Percentiles rank a stretch among this genome's conserved stretches.
These are phyloP conservation scores for Phortica okadai DNA, from an alignment of 2,888 invertebrate species.

Conservation along the genomic window DNA sequence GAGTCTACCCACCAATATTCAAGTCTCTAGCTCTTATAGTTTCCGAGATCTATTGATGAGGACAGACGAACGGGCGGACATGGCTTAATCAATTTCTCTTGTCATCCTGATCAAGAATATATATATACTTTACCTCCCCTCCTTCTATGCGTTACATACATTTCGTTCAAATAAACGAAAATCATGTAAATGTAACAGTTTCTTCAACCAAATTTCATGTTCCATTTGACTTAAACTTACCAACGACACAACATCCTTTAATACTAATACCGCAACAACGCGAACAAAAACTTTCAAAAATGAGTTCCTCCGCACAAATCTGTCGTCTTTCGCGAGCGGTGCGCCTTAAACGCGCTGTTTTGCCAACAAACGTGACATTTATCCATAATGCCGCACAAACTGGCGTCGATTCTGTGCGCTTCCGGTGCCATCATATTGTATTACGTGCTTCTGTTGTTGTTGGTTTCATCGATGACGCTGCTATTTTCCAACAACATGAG, in stretches of 20 bases:
- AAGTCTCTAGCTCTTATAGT: no score
- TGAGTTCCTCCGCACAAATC: neutral
- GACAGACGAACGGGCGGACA: no score
- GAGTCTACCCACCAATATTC: no score
- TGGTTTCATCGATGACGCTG: neutral
- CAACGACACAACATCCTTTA: constrained; percentile 6
- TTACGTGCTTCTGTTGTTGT: neutral
- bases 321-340: neutral
- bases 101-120: no score
- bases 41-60: no score
- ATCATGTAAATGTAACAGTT: neutral
- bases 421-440: constrained; percentile 23
- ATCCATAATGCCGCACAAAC: constrained; percentile 24
- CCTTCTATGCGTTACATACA: no score
- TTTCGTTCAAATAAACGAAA: neutral
- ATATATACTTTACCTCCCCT: no score
- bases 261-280: constrained; percentile 5
- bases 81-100: no score
- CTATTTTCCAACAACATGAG: neutral
- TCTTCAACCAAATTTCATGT: neutral
- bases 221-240: neutral
- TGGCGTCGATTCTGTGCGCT: constrained; percentile 19
- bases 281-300: constrained; percentile 1
- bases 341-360: neutral
- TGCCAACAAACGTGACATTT: constrained; percentile 26